phyloP scores from a whole-genome alignment of 1,140 invertebrate genomes.

The Megathymus violae region DNA sequence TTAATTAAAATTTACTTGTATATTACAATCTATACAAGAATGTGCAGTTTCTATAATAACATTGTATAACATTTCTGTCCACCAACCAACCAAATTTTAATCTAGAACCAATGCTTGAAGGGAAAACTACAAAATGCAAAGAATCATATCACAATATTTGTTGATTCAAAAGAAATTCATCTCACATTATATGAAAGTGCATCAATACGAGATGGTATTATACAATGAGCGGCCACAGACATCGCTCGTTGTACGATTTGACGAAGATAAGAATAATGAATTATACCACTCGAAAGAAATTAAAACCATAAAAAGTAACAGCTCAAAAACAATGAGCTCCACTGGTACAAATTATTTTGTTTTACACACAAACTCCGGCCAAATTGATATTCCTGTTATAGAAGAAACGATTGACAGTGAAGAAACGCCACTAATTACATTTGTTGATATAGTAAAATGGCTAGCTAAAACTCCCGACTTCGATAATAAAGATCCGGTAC shows the following conservation, averaged over 20 bases:
- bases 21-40: neutral
- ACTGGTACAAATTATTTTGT: constrained; percentile 4
- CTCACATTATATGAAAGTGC: neutral
- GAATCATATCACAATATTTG: neutral
- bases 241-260: neutral
- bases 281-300: neutral
- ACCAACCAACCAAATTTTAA: neutral
- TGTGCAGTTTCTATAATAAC: neutral
- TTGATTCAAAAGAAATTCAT: constrained; percentile 1
- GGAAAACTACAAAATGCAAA: neutral
- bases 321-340: constrained; percentile 1
- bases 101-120: neutral
- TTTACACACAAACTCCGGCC: constrained; percentile 4
- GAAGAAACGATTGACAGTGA: neutral
- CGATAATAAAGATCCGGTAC: neutral
- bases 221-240: constrained; percentile 5
- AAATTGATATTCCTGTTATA: constrained; percentile 4
- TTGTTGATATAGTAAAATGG: constrained; percentile 8
- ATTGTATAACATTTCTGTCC: neutral
- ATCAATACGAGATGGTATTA: neutral
- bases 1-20: no score
- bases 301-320: neutral
- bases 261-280: neutral
- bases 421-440: neutral
- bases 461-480: constrained; percentile 16